These are phyloP conservation scores for Cephalopterus ornatus DNA, from an alignment of 2,113 vertebrate species.

Conservation along the genomic window DNA sequence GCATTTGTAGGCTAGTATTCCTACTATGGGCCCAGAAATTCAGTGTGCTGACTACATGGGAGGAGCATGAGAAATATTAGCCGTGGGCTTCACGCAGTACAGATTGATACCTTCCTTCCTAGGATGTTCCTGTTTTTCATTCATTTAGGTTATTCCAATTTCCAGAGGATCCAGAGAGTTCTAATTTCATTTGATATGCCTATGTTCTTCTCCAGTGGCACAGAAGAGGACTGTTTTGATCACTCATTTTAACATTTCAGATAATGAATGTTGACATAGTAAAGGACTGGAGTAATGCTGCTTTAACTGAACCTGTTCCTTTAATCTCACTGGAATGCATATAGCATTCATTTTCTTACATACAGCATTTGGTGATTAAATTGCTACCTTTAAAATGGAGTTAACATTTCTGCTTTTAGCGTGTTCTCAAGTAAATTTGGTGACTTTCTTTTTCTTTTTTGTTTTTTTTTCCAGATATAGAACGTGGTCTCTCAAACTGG, in stretches of 20 bases:
- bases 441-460: not conserved
- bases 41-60: rapidly evolving
- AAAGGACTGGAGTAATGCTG: not conserved
- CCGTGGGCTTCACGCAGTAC: not conserved
- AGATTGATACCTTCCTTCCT: not conserved
- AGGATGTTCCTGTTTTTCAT: not conserved
- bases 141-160: not conserved
- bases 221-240: not conserved
- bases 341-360: not conserved
- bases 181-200: not conserved
- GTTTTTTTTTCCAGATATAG: slow-evolving; percentile 55
- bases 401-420: not conserved
- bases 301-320: not conserved
- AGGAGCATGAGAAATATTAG: not conserved
- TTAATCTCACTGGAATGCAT: not conserved
- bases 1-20: not conserved
- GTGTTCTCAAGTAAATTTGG: not conserved
- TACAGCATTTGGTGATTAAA: not conserved
- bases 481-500: slow-evolving; percentile 66
- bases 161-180: not conserved
- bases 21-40: not conserved
- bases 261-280: not conserved
- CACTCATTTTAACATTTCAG: not conserved
- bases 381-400: not conserved
- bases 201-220: not conserved